These are phyloP conservation scores for Idris sp. DNA, from an alignment of 1,140 invertebrate species.

Conservation along the genomic window DNA sequence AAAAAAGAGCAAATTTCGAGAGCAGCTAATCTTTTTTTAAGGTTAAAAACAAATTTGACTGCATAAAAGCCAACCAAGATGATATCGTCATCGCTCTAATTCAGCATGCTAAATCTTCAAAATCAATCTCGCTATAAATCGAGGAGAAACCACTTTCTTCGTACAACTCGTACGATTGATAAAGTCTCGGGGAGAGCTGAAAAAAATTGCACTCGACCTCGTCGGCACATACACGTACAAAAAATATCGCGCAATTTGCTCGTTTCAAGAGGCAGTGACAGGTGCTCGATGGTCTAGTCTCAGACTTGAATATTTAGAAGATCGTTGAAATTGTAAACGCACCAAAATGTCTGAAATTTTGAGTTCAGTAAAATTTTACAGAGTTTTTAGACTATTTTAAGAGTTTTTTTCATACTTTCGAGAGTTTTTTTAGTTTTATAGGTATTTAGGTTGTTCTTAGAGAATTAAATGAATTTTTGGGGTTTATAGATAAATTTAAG, in stretches of 20 bases:
- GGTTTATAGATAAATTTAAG: too few relatives aligned
- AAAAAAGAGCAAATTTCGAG: too few relatives aligned
- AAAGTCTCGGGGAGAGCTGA: constrained; percentile 43
- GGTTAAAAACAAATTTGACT: constrained; percentile 31
- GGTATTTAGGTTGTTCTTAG: too few relatives aligned
- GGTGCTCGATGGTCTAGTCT: constrained; percentile 59
- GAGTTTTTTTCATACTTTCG: too few relatives aligned
- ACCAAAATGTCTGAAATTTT: too few relatives aligned
- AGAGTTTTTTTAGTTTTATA: too few relatives aligned
- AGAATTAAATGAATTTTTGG: too few relatives aligned
- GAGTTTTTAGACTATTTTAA: too few relatives aligned
- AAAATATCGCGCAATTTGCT: constrained; percentile 69
- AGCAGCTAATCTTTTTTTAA: constrained; percentile 18
- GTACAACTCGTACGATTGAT: constrained; percentile 42
- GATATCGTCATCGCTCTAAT: constrained; percentile 45
- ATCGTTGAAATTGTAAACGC: constrained; percentile 11
- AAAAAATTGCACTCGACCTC: constrained; percentile 62
- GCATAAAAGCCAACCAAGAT: constrained; percentile 27
- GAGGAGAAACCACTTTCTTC: constrained; percentile 44
- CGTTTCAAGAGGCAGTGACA: constrained; percentile 65
- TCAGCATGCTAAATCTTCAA: constrained; percentile 38
- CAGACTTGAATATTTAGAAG: constrained; percentile 36
- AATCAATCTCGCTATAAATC: constrained; percentile 46
- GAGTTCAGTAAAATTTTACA: constrained; percentile 2
- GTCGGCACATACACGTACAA: constrained; percentile 63